Evolutionary conservation across 2,797 vertebrate species (phyloP).

Genomic region (Hypotaenidia philippensis): DNA sequence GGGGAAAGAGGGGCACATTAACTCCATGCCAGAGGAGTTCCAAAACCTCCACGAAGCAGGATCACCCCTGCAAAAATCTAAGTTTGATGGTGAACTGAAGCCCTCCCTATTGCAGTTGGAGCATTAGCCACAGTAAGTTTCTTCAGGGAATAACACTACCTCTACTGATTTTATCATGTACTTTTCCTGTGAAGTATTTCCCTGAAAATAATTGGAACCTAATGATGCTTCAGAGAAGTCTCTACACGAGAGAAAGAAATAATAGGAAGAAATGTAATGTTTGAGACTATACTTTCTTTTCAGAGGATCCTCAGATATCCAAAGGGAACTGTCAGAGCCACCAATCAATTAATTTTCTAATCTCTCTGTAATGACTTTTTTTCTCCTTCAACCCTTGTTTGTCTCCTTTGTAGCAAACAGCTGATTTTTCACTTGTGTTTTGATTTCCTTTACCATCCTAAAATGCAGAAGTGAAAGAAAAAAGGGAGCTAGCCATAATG

Average conservation of each 20-base stretch:
- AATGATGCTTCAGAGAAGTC: slow-evolving; percentile 61
- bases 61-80: neutral
- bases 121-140: slow-evolving; percentile 3
- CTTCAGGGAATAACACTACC: neutral
- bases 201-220: slow-evolving; percentile 66
- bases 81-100: slow-evolving; percentile 11
- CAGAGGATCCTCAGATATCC: slow-evolving; percentile 24
- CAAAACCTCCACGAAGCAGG: neutral
- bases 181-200: slow-evolving; percentile 56
- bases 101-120: neutral
- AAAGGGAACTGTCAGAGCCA: slow-evolving; percentile 55
- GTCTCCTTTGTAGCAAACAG: slow-evolving; percentile 57
- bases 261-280: slow-evolving; percentile 44
- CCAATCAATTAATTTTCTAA: slow-evolving; percentile 66
- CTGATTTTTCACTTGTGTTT: slow-evolving; percentile 44
- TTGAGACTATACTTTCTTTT: slow-evolving; percentile 46
- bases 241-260: neutral
- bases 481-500: neutral
- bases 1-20: neutral
- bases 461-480: slow-evolving; percentile 21
- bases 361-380: slow-evolving; percentile 56
- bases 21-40: neutral
- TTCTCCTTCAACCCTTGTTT: slow-evolving; percentile 42
- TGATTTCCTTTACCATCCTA: neutral
- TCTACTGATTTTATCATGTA: slow-evolving; percentile 38